phyloP scores from a whole-genome alignment of 2,888 invertebrate genomes.

The Coecobrya sp. region DNA sequence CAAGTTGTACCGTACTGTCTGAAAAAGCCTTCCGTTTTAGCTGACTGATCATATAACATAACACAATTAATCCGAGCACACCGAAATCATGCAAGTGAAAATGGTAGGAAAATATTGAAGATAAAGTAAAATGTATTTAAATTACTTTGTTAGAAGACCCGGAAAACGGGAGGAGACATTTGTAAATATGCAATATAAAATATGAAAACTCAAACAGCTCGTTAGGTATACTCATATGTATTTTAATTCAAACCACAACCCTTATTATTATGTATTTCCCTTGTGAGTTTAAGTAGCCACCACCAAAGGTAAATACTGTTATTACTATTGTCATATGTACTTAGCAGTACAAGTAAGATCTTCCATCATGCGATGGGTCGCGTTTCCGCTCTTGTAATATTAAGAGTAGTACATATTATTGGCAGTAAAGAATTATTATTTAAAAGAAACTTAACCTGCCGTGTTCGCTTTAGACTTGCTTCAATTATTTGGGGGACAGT shows the following conservation, averaged over 20 bases:
- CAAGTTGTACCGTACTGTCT: too few species aligned
- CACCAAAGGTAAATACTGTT: neutral
- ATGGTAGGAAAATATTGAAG: neutral
- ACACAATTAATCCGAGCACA: slow-evolving; percentile 59
- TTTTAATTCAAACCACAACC: slow-evolving; percentile 53
- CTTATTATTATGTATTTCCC: slow-evolving; percentile 64
- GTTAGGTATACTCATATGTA: slow-evolving; percentile 38
- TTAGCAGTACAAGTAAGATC: neutral
- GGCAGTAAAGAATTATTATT: too few species aligned
- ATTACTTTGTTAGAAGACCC: slow-evolving; percentile 15
- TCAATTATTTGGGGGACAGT: neutral
- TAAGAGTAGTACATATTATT: too few species aligned
- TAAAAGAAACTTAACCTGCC: too few species aligned
- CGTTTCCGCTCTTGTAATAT: too few species aligned
- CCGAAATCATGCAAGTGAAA: neutral
- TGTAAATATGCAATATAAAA: too few species aligned
- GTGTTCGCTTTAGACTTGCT: too few species aligned
- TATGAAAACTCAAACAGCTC: too few species aligned
- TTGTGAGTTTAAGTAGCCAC: slow-evolving; percentile 3
- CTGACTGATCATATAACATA: too few species aligned
- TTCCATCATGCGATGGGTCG: too few species aligned
- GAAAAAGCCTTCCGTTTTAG: neutral
- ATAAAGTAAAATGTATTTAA: slow-evolving; percentile 28
- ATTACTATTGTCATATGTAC: slow-evolving; percentile 5
- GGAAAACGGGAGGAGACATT: slow-evolving; percentile 29